A percentile compares a stretch with the other conserved stretches of the same genome.
Conservation (phyloP, 2,797 vertebrate genomes). For the Enteromius afrohamiltoni region DNA sequence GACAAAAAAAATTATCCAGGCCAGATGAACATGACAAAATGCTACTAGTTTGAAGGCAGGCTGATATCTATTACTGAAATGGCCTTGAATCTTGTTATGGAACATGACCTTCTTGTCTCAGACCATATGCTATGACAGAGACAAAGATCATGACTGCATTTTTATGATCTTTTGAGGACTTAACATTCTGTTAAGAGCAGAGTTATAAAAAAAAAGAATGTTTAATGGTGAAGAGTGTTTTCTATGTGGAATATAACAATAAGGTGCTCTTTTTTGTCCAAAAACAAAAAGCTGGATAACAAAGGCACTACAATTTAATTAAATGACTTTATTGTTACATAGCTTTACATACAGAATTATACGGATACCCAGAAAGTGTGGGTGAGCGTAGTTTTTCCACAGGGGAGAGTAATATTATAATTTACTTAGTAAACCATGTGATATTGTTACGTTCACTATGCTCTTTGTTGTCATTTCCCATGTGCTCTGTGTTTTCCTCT, state of each 20-base stretch:
- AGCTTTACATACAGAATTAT: not conserved
- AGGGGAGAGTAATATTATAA: no score
- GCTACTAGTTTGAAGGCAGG: not conserved
- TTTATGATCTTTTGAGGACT: slow-evolving; percentile 14
- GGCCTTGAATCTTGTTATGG: slow-evolving; percentile 13
- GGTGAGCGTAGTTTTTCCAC: no score
- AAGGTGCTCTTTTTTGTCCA: not conserved
- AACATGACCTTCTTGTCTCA: slow-evolving; percentile 7
- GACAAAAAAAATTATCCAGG: not conserved
- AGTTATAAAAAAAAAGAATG: not conserved
- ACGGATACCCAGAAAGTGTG: not conserved
- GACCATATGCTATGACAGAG: slow-evolving; percentile 14
- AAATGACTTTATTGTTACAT: not conserved
- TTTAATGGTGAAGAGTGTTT: not conserved
- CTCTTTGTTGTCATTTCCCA: no score
- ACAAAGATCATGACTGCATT: slow-evolving; percentile 21
- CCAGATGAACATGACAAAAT: not conserved
- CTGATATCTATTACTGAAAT: not conserved
- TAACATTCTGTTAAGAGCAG: not conserved
- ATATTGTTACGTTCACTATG: no score
- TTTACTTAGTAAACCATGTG: no score
- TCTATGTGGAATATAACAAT: not conserved
- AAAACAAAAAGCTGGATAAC: not conserved
- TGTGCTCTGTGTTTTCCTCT: no score
- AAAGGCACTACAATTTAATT: not conserved